Evolutionary conservation across 2,113 vertebrate species (phyloP), one percentile per base, ranked within the genome.

Genomic region (Xiphophorus hellerii): DNA sequence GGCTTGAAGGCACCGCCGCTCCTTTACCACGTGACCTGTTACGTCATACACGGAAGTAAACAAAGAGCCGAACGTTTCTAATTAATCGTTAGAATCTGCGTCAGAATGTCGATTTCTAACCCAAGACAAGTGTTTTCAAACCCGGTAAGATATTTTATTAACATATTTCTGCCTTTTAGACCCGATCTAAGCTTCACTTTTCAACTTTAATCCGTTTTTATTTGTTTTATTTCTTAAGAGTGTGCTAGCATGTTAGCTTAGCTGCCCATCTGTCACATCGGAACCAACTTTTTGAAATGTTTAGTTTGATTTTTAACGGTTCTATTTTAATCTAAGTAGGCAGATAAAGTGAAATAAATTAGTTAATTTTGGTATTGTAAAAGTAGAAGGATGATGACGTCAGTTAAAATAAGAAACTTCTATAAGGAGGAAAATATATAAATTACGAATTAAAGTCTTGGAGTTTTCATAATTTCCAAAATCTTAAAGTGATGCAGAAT

Each of bases 51-150:
- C 17, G 81, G 89, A 88, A 90, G 68, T 89, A 66, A 82, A 84
- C 82, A 80, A 30, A 10, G 17, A 27, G 28, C 2, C 2, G 5
- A 44, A 2, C 2, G 0, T n/a, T 28, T 10, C n/a, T 10, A 2
- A 2, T 68, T 64, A 14, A 51, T 42, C 25, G 1, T 3, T 31
- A 31, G 1, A 15, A 33, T n/a, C 35, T 29, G 30, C 11, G 12
- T 1, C 65, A 68, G 71, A 14, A 95, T 95, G 94, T 90, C 93
- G 1, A 27, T 84, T 62, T 86, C 84, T 3, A 85, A 75, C 31
- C 85, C 93, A 51, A 95, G 90, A 70, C 94, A 94, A 74, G 84
- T 87, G 1, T 84, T 95, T 63, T 1, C 77, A 1, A 92, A 89
- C 62, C 94, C 91, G 85, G 94, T 95, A 66, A 91, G 90, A 33